Evolutionary conservation across 2,888 invertebrate species (phyloP), one percentile per base, ranked within the genome.

Genomic region (Drosophila eohydei): DNA sequence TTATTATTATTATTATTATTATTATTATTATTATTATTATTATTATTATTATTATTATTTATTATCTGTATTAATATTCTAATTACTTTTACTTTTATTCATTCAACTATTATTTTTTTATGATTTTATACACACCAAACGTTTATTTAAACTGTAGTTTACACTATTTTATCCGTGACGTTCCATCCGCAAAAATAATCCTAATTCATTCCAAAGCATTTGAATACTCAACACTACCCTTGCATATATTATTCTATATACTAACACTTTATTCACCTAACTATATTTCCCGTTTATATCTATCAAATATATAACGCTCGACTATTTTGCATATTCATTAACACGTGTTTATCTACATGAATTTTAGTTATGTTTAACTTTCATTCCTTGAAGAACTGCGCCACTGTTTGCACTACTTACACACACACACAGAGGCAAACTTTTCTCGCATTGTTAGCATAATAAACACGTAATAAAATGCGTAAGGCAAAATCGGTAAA

Each of bases 401-500:
- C 61, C 63, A 67, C 62, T 77, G 75, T 74, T 70, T 66, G 54
- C 74, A 40, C 40, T 40, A 36, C 52, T 46, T 21, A 54, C 68
- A 50, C 46, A 48, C 56, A 52, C 58, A 21, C 30, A 32, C 8
- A 21, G 4, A 8, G 7, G 4, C 4, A 78, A 78, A 88, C 68
- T 88, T 78, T 81, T 65, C 84, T 71, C 81, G 76, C 87, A 84
- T 84, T 84, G 84, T 84, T 84, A 71, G 84, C 89, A 88, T 84
- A 84, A 88, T 84, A 84, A 84, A 84, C 84, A 84, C 89, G 73
- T 88, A 74, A 84, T 86, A 84, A 84, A 84, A 84, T 88, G 67
- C 80, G 59, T 68, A 65, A 75, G 63, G 87, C 78, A 81, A 88
- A 84, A 84, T 86, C 84, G 78, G 78, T 86, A 88, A 83, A 84